Evolutionary conservation across 2,113 vertebrate genomes (phyloP).

Genomic region (Gymnogyps californianus): DNA sequence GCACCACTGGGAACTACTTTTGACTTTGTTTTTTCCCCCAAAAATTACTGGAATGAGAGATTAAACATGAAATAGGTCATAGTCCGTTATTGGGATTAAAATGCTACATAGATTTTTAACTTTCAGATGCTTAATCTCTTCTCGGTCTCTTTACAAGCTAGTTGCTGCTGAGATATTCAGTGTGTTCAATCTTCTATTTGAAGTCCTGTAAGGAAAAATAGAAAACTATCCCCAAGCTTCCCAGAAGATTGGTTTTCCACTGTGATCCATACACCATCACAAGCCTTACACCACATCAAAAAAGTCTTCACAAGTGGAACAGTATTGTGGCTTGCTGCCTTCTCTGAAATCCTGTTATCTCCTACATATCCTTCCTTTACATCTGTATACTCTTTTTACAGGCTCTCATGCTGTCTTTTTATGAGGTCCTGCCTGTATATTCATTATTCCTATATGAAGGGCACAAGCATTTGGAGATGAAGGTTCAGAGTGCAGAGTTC

Average conservation of each 20-base stretch:
- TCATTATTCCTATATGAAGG: background rate
- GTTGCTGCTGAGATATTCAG: background rate
- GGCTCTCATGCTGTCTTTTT: background rate
- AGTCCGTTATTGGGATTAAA: background rate
- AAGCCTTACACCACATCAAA: background rate
- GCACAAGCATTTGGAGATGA: background rate
- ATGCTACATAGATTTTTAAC: background rate
- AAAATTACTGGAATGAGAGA: background rate
- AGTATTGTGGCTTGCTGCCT: background rate
- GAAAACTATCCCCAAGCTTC: background rate
- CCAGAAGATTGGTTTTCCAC: background rate
- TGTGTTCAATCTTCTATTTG: background rate
- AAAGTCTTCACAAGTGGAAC: background rate
- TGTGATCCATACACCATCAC: background rate
- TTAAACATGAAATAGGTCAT: background rate
- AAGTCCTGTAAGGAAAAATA: background rate
- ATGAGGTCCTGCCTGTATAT: background rate
- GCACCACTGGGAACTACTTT: background rate
- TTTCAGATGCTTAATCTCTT: background rate
- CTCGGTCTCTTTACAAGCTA: background rate
- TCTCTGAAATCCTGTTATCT: background rate
- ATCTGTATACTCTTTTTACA: background rate
- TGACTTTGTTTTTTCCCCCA: background rate
- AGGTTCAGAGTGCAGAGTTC: background rate
- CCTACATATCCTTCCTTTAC: background rate